Evolutionary conservation across 2,888 invertebrate species (phyloP), one percentile per base, ranked within the genome.

Genomic region (Drosophila peninsularis): DNA sequence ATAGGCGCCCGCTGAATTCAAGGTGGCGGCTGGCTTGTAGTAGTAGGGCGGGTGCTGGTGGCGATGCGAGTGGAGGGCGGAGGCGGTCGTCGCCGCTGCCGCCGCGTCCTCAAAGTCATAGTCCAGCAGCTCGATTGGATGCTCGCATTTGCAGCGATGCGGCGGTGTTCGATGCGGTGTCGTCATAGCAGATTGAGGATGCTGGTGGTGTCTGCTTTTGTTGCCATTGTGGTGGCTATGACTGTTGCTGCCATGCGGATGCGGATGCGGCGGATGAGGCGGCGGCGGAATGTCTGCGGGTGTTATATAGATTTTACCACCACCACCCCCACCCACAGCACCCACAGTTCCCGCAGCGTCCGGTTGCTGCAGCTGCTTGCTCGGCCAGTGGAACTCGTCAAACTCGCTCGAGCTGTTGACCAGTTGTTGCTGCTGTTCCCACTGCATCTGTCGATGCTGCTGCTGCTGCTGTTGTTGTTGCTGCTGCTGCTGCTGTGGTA

Each of bases 241-340:
- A 75, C 70, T 80, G 75, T 65, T 78, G 78, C 60, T 57, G 72
- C 56, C 60, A 37, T 71, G 71, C 17, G 61, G 69, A 62, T 50
- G 50, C 10, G 89, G 89, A 11, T 50, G 50, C 24, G 4, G 52
- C 36, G 89, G 89, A 14, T 89, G 89, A 2, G 91, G 91, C 5
- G 90, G 90, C 34, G 91, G 89, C 53, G 90, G 90, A 75, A 91
- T 91, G 49, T 91, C 90, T 53, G 88, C 89, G 50, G 90, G 91
- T 74, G 90, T 90, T 77, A 90, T 89, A 80, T 88, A 91, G 58
- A 90, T 88, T 81, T 90, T 90, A 24, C 78, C 80, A 39, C 77
- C 76, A 32, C 80, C 74, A 32, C 34, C 37, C 36, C 62, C 17
- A 37, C 67, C 67, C 11, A 17, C 64, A 37, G 53, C 54, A 17